phyloP scores from a whole-genome alignment of 1,140 invertebrate species.

The Drosophila lacteicornis region DNA sequence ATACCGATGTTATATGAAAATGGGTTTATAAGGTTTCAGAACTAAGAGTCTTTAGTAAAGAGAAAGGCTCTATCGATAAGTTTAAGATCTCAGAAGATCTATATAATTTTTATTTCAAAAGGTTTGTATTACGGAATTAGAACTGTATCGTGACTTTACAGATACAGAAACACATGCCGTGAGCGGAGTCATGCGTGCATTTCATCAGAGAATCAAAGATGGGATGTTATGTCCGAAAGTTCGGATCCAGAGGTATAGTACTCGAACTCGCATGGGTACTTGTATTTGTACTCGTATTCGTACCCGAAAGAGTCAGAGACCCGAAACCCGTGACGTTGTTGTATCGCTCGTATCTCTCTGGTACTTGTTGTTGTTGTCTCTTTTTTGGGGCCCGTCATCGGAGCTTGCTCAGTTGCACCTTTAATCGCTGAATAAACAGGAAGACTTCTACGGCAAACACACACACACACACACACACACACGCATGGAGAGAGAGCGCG shows the following conservation, averaged over 20 bases:
- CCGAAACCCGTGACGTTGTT: slow-evolving; percentile 37
- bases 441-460: slow-evolving; percentile 81
- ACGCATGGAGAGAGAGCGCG: slow-evolving; percentile 21
- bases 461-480: slow-evolving; percentile 51
- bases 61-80: background rate
- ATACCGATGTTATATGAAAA: background rate
- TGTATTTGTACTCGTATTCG: slow-evolving; percentile 1
- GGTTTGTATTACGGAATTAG: background rate
- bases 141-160: slow-evolving; percentile 13
- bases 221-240: slow-evolving; percentile 18
- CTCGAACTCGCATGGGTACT: slow-evolving; percentile 11
- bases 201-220: slow-evolving; percentile 63
- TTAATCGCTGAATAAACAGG: slow-evolving; percentile 81
- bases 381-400: slow-evolving; percentile 50
- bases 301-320: slow-evolving; percentile 37
- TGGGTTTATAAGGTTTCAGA: background rate
- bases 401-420: slow-evolving; percentile 66
- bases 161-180: slow-evolving; percentile 7
- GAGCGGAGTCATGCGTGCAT: slow-evolving; percentile 55
- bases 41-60: background rate
- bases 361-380: slow-evolving; percentile 6
- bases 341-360: slow-evolving; percentile 16
- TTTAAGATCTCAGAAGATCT: too few relatives aligned
- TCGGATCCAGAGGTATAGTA: slow-evolving; percentile 11
- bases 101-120: background rate